Base-by-base conservation (phyloP, 1,140 invertebrate genomes). In the Diabrotica undecimpunctata region DNA sequence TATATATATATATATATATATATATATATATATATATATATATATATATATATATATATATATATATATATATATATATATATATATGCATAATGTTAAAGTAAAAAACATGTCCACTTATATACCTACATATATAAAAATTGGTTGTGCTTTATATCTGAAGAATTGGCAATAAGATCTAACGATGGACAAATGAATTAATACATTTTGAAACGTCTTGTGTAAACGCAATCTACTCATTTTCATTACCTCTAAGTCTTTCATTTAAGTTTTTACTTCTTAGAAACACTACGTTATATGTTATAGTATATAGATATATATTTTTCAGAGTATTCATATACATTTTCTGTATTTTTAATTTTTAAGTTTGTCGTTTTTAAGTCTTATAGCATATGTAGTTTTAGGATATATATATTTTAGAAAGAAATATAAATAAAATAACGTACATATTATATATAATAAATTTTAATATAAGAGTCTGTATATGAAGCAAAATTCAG, bases 321-420 rank as follows among this genome's bases (percentile, higher is more conserved):
- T 75, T 75, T 74, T 73, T 71, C 72, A 73, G 70, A 75, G 73
- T 74, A 74, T 74, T 74, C 73, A 74, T 74, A 74, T 74, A 73
- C 72, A 73, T 46, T 46, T 66, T 53, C 35, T 64, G 61, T 66
- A 62, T 70, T 69, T 62, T 64, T 37, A 64, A 65, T 66, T 66
- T 61, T 65, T 67, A 64, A 70, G 63, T 66, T 70, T 70, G 54
- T 62, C 63, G 59, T 67, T 70, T 66, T 25, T 25, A 25, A 69
- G 64, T 66, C 63, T 69, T 64, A 54, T 63, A 61, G 61, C 65
- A 69, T 63, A 59, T 12, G n/a, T 38, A 13, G 12, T 14, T 5
- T 14, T 59, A 59, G 13, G 57, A 59, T 36, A 13, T 37, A 56
- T 25, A 39, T 46, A 46, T 59, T 38, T 59, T 59, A 38, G 35